These are phyloP conservation scores for Brachynemurus nebulosus DNA, from an alignment of 2,888 invertebrate species.

Conservation along the genomic window DNA sequence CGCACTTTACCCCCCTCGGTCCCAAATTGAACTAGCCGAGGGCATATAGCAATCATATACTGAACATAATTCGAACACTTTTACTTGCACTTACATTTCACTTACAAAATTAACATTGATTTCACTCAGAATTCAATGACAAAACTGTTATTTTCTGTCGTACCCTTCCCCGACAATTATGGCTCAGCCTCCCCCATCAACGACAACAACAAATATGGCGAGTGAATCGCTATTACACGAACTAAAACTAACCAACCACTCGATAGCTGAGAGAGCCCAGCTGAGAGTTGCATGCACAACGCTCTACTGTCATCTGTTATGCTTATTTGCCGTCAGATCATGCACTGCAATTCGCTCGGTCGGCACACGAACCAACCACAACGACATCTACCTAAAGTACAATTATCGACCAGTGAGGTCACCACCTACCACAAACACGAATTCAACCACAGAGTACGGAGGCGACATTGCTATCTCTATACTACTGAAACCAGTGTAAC, in stretches of 20 bases:
- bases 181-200: conserved; percentile 46
- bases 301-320: conserved; percentile 7
- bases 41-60: background rate
- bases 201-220: conserved; percentile 75
- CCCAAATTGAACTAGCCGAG: conserved; percentile 13
- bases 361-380: too few species aligned
- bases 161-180: conserved; percentile 22
- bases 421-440: too few species aligned
- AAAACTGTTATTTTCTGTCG: conserved; percentile 12
- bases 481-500: too few species aligned
- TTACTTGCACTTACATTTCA: conserved; percentile 4
- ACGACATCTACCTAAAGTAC: too few species aligned
- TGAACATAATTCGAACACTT: conserved; percentile 2
- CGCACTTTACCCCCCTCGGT: conserved; percentile 19
- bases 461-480: too few species aligned
- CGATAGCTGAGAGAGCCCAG: conserved; percentile 8
- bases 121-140: conserved; percentile 12
- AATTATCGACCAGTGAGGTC: too few species aligned
- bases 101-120: conserved; percentile 2
- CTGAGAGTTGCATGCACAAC: background rate
- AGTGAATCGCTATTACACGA: conserved; percentile 20
- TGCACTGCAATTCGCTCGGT: background rate
- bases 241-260: conserved; percentile 6
- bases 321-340: too few species aligned
- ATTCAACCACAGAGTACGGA: too few species aligned